These are phyloP conservation scores for Diachrysia chrysitis DNA, from an alignment of 2,888 invertebrate genomes.

Conservation along the genomic window DNA sequence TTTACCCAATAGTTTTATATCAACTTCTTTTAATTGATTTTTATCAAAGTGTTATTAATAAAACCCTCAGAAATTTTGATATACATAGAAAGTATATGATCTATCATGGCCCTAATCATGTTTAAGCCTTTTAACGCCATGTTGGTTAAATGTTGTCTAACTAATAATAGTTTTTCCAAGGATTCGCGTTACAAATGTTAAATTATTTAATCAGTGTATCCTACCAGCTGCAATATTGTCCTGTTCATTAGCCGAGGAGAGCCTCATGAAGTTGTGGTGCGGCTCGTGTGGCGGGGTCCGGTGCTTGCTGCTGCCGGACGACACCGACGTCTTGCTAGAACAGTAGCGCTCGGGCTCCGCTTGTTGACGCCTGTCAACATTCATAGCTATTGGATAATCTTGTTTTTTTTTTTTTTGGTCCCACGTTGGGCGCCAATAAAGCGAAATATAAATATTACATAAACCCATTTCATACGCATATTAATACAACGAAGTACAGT, in stretches of 20 bases:
- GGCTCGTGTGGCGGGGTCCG: constrained; percentile 75
- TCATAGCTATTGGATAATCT: background rate
- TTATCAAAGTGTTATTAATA: too few relatives aligned
- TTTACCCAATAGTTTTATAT: too few relatives aligned
- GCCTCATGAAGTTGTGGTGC: constrained; percentile 79
- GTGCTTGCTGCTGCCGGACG: constrained; percentile 80
- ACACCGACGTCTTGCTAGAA: constrained; percentile 81
- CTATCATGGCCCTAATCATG: too few relatives aligned
- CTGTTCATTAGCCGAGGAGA: constrained; percentile 82
- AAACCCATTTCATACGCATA: too few relatives aligned
- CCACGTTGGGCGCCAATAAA: constrained; percentile 23
- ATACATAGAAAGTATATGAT: too few relatives aligned
- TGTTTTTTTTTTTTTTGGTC: background rate
- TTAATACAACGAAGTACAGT: background rate
- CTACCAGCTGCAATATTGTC: constrained; percentile 82
- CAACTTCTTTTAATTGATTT: too few relatives aligned
- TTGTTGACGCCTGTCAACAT: constrained; percentile 78
- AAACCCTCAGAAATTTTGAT: too few relatives aligned
- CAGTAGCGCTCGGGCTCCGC: constrained; percentile 85
- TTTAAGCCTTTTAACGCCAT: too few relatives aligned
- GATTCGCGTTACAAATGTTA: too few relatives aligned
- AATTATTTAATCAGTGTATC: constrained; percentile 3
- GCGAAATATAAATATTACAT: background rate
- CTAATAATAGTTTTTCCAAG: too few relatives aligned
- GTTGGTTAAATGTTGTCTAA: too few relatives aligned